These are phyloP conservation scores for Resseliella maxima DNA, from an alignment of 2,888 invertebrate genomes.

Conservation along the genomic window DNA sequence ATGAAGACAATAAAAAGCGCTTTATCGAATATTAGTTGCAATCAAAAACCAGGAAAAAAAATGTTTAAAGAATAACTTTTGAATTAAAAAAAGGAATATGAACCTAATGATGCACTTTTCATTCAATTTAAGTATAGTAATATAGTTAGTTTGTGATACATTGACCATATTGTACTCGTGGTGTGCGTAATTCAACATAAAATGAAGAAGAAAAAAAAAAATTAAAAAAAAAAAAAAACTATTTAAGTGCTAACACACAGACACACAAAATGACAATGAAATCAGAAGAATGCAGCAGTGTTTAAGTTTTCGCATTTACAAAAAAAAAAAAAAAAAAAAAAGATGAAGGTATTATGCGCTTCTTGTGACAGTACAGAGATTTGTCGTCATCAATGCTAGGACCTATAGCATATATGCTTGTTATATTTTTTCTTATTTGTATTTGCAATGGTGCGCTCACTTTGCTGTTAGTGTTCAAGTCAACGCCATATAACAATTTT, in stretches of 20 bases:
- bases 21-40: slow-evolving; percentile 28
- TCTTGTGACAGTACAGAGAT: neutral
- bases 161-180: neutral
- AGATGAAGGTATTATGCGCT: slow-evolving; percentile 7
- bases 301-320: neutral
- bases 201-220: too few species aligned
- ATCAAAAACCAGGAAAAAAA: neutral
- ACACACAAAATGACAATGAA: neutral
- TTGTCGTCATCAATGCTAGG: neutral
- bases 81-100: neutral
- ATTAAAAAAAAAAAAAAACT: too few species aligned
- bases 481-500: too few species aligned
- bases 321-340: too few species aligned
- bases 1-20: neutral
- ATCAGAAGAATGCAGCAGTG: neutral
- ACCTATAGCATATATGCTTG: neutral
- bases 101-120: slow-evolving; percentile 30
- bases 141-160: neutral
- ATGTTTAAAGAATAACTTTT: neutral
- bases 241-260: too few species aligned
- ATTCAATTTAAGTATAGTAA: neutral
- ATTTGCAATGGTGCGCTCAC: neutral
- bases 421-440: neutral
- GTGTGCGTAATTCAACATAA: neutral
- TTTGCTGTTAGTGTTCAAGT: too few species aligned